These are phyloP conservation scores for Labeo catla DNA, from an alignment of 2,113 vertebrate species.

Conservation along the genomic window DNA sequence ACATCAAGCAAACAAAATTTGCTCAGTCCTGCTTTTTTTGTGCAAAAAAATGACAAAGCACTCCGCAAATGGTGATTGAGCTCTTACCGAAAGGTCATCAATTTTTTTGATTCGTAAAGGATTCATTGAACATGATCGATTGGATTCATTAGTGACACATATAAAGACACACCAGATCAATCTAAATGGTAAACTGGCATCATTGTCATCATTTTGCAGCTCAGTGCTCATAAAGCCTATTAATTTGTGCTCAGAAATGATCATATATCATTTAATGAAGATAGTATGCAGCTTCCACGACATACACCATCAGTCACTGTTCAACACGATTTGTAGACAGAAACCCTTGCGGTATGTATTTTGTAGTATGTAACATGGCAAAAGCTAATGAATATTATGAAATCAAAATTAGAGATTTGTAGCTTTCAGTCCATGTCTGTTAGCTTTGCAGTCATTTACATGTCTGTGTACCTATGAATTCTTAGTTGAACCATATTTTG, in stretches of 20 bases:
- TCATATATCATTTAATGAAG: slow-evolving; percentile 28
- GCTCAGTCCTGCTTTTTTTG: not conserved
- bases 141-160: slow-evolving; percentile 53
- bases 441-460: not conserved
- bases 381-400: not conserved
- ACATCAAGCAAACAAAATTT: not conserved
- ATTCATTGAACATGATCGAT: slow-evolving; percentile 50
- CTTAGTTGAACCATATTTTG: not conserved
- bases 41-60: not conserved
- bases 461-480: too few species aligned
- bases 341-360: not conserved
- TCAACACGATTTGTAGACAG: not conserved
- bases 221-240: slow-evolving; percentile 38
- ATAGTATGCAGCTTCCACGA: slow-evolving; percentile 19
- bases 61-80: slow-evolving; percentile 19
- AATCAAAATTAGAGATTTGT: not conserved
- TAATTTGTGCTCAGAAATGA: slow-evolving; percentile 35
- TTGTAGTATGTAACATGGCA: not conserved
- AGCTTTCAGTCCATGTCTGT: not conserved
- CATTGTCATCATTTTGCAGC: slow-evolving; percentile 37
- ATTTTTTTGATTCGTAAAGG: slow-evolving; percentile 33
- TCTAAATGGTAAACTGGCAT: slow-evolving; percentile 36
- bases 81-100: slow-evolving; percentile 42
- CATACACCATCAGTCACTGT: slow-evolving; percentile 31
- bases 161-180: slow-evolving; percentile 48